Evolutionary conservation across 2,888 invertebrate species (phyloP), one percentile per base, ranked within the genome.

Genomic region (Copidosoma aretas): DNA sequence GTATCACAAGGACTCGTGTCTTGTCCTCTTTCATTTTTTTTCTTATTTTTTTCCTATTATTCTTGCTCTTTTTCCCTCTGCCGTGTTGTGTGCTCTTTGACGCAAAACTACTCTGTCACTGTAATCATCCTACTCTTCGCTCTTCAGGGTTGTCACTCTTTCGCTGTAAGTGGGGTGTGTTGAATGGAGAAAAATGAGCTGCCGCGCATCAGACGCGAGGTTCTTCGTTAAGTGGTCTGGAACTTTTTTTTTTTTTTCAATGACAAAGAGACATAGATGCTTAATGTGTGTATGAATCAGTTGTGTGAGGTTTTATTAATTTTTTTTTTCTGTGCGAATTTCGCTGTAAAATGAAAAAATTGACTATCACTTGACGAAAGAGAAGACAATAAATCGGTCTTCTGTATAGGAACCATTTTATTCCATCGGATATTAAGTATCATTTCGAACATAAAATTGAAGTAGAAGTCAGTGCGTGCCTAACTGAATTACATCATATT

Each of bases 41-140:
- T 32, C 4, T 32, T 32, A 8, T 32, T 32, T 8, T 32, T 32
- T 3, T 8, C 8, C 46, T 15, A 14, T 15, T 43, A 24, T 21
- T 46, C 49, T 56, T 10, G 24, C 46, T 24, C 21, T 49, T 41
- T 51, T 54, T 56, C 10, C 43, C 21, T 22, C 53, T 53, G 15
- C n/a, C 41, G 19, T 53, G 39, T 10, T 54, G 21, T 54, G 21
- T 25, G 24, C 41, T 63, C 66, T 66, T 70, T 70, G 66, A 66
- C 51, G 61, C 24, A 2, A 39, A 58, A 61, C 58, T 53, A 69
- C 54, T 62, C 58, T 24, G 14, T 12, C 21, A 54, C 59, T 51
- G 65, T 65, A 69, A 65, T 65, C 69, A 69, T 61, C 24, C 32
- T 14, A 49, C 56, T 52, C 56, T 21, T 51, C 46, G 14, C 54